Evolutionary conservation across 2,797 vertebrate genomes (phyloP).

Genomic region (Scyliorhinus canicula): DNA sequence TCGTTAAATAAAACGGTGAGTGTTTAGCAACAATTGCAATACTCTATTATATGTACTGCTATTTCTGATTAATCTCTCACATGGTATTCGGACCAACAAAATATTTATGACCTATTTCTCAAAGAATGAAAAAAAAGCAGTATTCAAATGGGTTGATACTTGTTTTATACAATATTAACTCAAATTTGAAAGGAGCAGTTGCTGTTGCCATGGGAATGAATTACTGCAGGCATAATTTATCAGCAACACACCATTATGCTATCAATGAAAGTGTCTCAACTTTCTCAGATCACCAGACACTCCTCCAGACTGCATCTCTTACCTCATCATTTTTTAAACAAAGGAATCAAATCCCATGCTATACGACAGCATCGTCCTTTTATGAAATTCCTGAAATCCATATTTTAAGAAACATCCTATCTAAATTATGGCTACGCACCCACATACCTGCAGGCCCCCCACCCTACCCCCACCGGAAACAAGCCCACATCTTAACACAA

Average conservation of each 20-base stretch:
- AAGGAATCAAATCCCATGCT: neutral
- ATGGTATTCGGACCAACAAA: conserved; percentile 2
- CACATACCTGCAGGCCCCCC: too few relatives aligned
- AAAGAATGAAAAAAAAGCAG: neutral
- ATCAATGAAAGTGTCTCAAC: neutral
- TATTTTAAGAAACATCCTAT: neutral
- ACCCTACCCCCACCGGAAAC: too few relatives aligned
- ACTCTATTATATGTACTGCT: neutral
- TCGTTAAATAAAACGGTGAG: neutral
- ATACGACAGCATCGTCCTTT: too few relatives aligned
- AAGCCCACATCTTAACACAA: neutral
- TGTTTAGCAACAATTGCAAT: neutral
- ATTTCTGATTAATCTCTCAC: neutral
- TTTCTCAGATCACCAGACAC: neutral
- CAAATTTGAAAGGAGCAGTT: neutral
- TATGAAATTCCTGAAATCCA: neutral
- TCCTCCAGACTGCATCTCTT: neutral
- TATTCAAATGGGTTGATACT: neutral
- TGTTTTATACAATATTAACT: neutral
- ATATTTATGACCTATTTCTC: neutral
- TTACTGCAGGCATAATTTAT: neutral
- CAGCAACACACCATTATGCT: neutral
- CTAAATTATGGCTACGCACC: neutral
- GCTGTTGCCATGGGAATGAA: neutral
- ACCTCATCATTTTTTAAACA: neutral